Percentiles rank a stretch among this genome's conserved stretches.
These are phyloP conservation scores for Oasisia sp. DNA, from an alignment of 2,888 invertebrate genomes.

Conservation along the genomic window DNA sequence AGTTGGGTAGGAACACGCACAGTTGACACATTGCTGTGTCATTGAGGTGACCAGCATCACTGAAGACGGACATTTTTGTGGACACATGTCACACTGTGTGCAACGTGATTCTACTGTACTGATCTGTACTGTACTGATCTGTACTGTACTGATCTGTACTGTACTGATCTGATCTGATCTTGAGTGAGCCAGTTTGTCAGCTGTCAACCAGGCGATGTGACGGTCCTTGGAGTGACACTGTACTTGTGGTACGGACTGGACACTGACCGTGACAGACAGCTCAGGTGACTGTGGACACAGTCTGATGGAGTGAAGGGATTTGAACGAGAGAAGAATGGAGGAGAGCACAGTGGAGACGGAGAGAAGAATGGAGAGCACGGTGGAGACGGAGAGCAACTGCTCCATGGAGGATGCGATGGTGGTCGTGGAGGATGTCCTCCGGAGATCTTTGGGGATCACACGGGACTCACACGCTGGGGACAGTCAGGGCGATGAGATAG, in stretches of 20 bases:
- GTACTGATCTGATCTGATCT: too few species aligned
- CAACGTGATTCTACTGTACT: too few species aligned
- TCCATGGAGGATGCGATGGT: slow-evolving; percentile 20
- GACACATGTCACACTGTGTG: not conserved
- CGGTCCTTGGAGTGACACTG: too few species aligned
- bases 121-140: too few species aligned
- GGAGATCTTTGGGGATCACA: not conserved
- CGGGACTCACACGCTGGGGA: not conserved
- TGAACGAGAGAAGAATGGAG: not conserved
- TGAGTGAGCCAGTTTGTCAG: too few species aligned
- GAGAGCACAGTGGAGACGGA: slow-evolving; percentile 17
- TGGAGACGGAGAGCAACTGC: slow-evolving; percentile 25
- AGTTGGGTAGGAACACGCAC: not conserved
- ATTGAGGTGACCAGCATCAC: not conserved
- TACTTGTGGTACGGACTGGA: too few species aligned
- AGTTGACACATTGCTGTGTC: not conserved
- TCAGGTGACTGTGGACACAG: not conserved
- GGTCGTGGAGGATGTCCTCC: not conserved
- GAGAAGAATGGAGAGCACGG: not conserved
- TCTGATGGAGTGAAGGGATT: not conserved
- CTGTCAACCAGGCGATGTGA: too few species aligned
- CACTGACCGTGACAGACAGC: too few species aligned
- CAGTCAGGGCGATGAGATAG: not conserved
- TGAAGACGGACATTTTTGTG: not conserved
- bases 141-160: too few species aligned